phyloP scores from a whole-genome alignment of 2,797 vertebrate genomes.

The Acrossocheilus wenchowensis region DNA sequence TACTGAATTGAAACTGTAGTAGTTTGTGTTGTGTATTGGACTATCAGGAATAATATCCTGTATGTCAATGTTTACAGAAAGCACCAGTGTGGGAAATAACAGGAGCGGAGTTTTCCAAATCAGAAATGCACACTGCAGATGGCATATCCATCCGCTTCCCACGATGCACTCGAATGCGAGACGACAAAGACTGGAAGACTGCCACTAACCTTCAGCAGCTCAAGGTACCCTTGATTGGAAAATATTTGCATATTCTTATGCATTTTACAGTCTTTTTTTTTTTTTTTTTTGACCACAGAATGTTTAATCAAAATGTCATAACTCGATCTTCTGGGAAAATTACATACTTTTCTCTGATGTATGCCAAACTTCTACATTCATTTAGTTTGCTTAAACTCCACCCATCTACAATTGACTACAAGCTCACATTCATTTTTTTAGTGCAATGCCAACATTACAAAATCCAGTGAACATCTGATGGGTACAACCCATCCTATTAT shows the following conservation, averaged over 20 bases:
- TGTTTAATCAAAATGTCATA: neutral
- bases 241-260: neutral
- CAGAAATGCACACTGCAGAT: slow-evolving; percentile 95
- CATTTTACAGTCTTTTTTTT: neutral
- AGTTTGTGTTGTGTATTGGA: neutral
- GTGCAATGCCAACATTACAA: neutral
- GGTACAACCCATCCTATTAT: neutral
- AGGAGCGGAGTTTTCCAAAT: slow-evolving; percentile 95
- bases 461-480: neutral
- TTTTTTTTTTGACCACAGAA: neutral
- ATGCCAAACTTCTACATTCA: neutral
- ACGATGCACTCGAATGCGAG: slow-evolving; percentile 92
- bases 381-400: neutral
- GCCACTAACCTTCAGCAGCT: slow-evolving; percentile 94
- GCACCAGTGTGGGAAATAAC: slow-evolving; percentile 99
- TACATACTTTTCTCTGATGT: neutral
- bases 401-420: neutral
- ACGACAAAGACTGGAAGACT: slow-evolving; percentile 96
- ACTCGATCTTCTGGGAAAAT: neutral
- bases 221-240: slow-evolving; percentile 74
- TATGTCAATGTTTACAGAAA: slow-evolving; percentile 72
- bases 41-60: neutral
- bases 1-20: neutral
- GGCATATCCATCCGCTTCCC: slow-evolving; percentile 99
- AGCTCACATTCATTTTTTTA: neutral